phyloP scores from a whole-genome alignment of 2,113 vertebrate genomes.

The Cyrtonyx montezumae region DNA sequence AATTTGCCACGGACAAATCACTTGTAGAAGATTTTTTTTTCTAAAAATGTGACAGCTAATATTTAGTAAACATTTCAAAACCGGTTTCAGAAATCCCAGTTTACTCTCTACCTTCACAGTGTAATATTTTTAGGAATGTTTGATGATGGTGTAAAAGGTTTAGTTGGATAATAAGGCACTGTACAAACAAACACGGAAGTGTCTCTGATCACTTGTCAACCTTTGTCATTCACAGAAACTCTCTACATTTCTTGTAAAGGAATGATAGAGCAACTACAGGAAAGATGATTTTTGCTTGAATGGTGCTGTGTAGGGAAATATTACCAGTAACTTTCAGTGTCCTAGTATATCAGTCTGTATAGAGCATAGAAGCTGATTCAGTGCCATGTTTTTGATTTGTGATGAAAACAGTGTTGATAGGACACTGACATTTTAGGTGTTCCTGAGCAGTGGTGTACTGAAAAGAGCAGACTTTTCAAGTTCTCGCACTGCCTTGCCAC shows the following conservation, averaged over 20 bases:
- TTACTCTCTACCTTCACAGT: not conserved
- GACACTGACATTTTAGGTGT: not conserved
- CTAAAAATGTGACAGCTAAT: not conserved
- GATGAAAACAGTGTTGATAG: not conserved
- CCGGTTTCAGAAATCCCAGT: not conserved
- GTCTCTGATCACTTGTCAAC: not conserved
- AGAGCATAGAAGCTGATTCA: not conserved
- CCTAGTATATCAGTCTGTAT: not conserved
- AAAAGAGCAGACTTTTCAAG: not conserved
- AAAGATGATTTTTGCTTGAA: not conserved
- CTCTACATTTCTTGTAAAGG: not conserved
- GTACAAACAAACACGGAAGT: not conserved
- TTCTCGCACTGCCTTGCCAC: not conserved
- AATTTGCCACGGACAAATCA: not conserved
- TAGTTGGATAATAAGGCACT: not conserved
- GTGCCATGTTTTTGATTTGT: not conserved
- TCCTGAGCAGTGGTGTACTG: not conserved
- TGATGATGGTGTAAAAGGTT: not conserved
- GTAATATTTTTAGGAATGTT: not conserved
- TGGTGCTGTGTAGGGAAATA: not conserved
- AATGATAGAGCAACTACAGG: not conserved
- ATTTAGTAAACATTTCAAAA: not conserved
- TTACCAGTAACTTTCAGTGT: not conserved
- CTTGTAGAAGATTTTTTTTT: rapidly evolving
- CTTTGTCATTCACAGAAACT: not conserved